Evolutionary conservation across 2,797 vertebrate species (phyloP), one percentile per base, ranked within the genome.

Genomic region (Artibeus jamaicensis): DNA sequence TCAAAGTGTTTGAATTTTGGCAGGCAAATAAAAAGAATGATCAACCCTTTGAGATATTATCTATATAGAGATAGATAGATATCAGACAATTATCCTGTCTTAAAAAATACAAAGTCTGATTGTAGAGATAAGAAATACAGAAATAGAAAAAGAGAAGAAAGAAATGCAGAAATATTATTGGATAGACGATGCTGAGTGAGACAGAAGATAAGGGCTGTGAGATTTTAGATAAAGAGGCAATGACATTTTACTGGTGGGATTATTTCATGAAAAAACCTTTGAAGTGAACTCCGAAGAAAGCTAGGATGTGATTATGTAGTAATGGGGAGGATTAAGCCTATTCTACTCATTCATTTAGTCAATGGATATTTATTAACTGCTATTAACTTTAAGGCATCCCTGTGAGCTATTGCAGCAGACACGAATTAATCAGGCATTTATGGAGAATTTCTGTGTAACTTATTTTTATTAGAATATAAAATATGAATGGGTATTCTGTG

Each of bases 1-100:
- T 95, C 79, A 83, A 74, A 82, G 89, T 86, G 46, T 92, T 97
- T 89, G 87, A 46, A 94, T 82, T 92, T 95, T 92, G 84, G 24
- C 68, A 55, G 24, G 55, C 48, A 93, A 76, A 46, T 87, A 76
- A 95, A 89, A 74, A 95, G 67, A 57, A 24, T 85, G 78, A 77
- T 55, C 2, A 48, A 39, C 24, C 15, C 46, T 89, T 96, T 79
- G 24, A 85, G 79, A 79, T 86, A 4, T 57, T 57, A 42, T 15
- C 1, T 70, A 9, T 39, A 57, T 42, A 21, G 24, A 14, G 44
- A 46, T 59, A 57, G 50, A 24, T 50, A 50, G n/a, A 34, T 37
- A 2, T 34, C 65, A 93, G 34, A 82, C 16, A 65, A 22, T 81
- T 89, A 73, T 9, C 19, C 29, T 83, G 9, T 77, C 34, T 55